Evolutionary conservation across 2,888 invertebrate species (phyloP).

Genomic region (Pantelozetes paolii): DNA sequence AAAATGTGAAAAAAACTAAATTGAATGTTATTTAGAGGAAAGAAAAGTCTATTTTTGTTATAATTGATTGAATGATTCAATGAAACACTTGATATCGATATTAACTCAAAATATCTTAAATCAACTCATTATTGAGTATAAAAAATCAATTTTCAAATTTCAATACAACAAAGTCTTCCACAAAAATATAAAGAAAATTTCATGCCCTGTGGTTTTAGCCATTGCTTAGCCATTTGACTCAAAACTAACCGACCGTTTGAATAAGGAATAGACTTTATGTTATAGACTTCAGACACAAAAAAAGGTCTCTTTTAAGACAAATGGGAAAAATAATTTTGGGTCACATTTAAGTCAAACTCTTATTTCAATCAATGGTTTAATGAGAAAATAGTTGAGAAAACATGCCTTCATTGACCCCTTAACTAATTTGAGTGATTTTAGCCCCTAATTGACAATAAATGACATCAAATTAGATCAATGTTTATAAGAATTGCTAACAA

Average conservation of each 20-base stretch:
- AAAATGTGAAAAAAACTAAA: no score
- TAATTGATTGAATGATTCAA: no score
- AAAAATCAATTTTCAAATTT: no score
- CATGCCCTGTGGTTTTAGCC: neutral
- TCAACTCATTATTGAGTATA: no score
- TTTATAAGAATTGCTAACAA: neutral
- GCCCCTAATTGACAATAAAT: neutral
- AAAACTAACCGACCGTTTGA: constrained; percentile 2
- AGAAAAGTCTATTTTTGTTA: no score
- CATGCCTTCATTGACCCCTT: neutral
- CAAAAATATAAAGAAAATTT: neutral
- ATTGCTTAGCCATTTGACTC: neutral
- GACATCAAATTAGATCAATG: neutral
- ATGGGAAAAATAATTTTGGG: neutral
- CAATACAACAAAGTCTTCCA: neutral
- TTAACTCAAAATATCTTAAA: no score
- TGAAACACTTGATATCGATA: no score
- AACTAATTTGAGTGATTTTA: neutral
- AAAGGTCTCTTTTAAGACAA: neutral
- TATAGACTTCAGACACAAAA: neutral
- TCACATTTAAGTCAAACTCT: neutral
- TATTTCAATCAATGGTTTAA: neutral
- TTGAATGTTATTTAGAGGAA: no score
- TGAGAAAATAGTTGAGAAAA: neutral
- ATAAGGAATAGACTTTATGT: neutral